Percentiles rank a stretch among this genome's conserved stretches.
phyloP scores from a whole-genome alignment of 2,888 invertebrate species.

The Digitonthophagus gazella region DNA sequence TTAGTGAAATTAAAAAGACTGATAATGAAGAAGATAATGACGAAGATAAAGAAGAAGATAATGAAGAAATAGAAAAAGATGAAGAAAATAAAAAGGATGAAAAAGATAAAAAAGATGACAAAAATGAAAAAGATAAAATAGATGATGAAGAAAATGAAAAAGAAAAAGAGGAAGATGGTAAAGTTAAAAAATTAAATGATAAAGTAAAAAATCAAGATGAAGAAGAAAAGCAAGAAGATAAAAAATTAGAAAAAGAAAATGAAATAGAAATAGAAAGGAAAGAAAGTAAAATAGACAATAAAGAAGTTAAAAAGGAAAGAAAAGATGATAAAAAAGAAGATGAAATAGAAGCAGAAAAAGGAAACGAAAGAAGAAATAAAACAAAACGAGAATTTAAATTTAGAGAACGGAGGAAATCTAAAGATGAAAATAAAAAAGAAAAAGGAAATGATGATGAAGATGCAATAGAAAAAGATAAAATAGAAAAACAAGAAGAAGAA shows the following conservation, averaged over 20 bases:
- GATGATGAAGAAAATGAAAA: neutral
- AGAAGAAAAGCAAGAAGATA: slow-evolving; percentile 27
- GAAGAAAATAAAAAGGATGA: slow-evolving; percentile 21
- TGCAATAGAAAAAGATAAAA: slow-evolving; percentile 9
- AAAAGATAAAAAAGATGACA: neutral
- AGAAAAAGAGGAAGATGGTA: slow-evolving; percentile 1
- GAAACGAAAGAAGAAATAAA: slow-evolving; percentile 17
- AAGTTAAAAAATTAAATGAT: neutral
- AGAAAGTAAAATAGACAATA: neutral
- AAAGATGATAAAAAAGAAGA: slow-evolving; percentile 18
- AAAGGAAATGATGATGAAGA: slow-evolving; percentile 19
- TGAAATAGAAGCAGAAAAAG: slow-evolving; percentile 23
- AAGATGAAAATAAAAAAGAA: slow-evolving; percentile 5
- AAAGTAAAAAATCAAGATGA: slow-evolving; percentile 13
- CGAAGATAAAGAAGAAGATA: slow-evolving; percentile 20
- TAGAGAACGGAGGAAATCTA: neutral
- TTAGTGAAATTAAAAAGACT: neutral
- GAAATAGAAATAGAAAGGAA: slow-evolving; percentile 29
- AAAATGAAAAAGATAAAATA: neutral
- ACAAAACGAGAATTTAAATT: slow-evolving; percentile 7
- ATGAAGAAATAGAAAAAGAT: slow-evolving; percentile 26
- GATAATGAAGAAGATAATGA: neutral
- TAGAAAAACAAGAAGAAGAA: slow-evolving; percentile 14
- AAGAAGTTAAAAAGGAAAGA: neutral
- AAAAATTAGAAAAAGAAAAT: slow-evolving; percentile 34